phyloP scores from a whole-genome alignment of 2,113 vertebrate genomes.

The Lycaon pictus region DNA sequence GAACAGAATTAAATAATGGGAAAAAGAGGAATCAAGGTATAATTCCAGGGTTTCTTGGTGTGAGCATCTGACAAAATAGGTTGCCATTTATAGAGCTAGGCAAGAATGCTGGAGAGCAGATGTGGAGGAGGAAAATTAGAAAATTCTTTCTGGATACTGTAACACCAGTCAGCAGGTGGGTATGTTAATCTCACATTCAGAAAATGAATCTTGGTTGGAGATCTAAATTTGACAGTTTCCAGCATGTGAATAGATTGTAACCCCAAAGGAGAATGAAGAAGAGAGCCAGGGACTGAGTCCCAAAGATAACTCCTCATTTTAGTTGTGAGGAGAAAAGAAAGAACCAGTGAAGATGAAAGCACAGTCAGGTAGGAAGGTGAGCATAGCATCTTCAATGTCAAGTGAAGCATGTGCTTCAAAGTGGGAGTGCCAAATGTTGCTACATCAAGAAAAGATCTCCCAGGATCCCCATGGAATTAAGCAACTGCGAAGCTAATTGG shows the following conservation, averaged over 20 bases:
- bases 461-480: too few relatives aligned
- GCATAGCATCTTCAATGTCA: not conserved
- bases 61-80: not conserved
- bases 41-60: not conserved
- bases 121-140: not conserved
- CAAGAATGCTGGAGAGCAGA: not conserved
- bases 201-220: not conserved
- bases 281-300: not conserved
- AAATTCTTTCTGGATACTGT: not conserved
- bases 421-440: not conserved
- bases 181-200: not conserved
- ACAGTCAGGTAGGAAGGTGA: not conserved
- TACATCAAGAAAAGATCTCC: not conserved
- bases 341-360: not conserved
- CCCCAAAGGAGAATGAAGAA: not conserved
- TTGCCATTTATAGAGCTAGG: not conserved
- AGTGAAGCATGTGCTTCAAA: not conserved
- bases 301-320: not conserved
- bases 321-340: not conserved
- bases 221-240: not conserved
- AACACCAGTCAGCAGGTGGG: not conserved
- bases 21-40: not conserved
- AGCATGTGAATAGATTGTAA: not conserved
- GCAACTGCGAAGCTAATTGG: not conserved
- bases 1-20: too few relatives aligned